These are phyloP conservation scores for Gadus chalcogrammus DNA, from an alignment of 2,113 vertebrate species.

Conservation along the genomic window DNA sequence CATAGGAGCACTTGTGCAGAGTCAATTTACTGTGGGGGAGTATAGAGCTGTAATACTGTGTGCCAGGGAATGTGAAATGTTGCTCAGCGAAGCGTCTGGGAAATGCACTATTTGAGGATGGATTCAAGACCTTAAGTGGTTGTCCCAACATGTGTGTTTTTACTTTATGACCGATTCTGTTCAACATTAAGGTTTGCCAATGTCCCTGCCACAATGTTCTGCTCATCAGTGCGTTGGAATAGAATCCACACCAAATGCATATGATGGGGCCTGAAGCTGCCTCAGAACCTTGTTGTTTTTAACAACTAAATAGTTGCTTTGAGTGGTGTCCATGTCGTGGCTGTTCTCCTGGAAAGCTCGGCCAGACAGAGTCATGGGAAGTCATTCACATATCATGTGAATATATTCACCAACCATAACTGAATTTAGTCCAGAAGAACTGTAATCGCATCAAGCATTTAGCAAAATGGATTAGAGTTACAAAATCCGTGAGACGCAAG, in stretches of 20 bases:
- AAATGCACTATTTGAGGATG: conserved; percentile 61
- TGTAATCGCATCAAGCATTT: conserved; percentile 66
- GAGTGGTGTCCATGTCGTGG: conserved; percentile 14
- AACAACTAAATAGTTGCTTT: too few species aligned
- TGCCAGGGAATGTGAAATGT: conserved; percentile 68
- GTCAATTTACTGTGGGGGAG: conserved; percentile 72
- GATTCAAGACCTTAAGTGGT: conserved; percentile 28
- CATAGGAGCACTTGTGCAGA: conserved; percentile 69
- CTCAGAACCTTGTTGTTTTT: too few species aligned
- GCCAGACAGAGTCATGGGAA: conserved; percentile 62
- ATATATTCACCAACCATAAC: conserved; percentile 59
- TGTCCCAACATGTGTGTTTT: conserved; percentile 19
- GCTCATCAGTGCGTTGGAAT: background rate
- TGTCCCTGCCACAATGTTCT: conserved; percentile 19
- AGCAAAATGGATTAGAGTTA: conserved; percentile 67
- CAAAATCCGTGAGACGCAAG: conserved; percentile 51
- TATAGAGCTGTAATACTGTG: conserved; percentile 58
- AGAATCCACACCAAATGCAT: background rate
- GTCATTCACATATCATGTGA: conserved; percentile 66
- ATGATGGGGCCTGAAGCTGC: too few species aligned
- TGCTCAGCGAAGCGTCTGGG: conserved; percentile 63
- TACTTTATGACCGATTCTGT: background rate
- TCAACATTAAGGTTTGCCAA: too few species aligned
- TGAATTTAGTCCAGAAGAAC: conserved; percentile 55
- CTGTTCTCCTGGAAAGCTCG: conserved; percentile 52